Conservation (phyloP, 2,888 invertebrate genomes). For the Drosophila koepferae region DNA sequence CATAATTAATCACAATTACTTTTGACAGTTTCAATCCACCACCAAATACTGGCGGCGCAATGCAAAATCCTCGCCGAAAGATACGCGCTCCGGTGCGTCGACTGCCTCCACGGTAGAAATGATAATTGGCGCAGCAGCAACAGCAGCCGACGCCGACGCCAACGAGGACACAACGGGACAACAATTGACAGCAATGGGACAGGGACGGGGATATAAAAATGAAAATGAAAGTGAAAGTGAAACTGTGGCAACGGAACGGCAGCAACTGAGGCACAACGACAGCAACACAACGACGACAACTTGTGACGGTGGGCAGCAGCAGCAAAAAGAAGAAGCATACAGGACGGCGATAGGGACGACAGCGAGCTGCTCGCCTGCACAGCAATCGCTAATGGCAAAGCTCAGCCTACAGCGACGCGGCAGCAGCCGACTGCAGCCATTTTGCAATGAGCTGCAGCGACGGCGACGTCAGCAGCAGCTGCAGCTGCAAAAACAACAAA, state of each 20-base stretch:
- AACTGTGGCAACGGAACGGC: slow-evolving; percentile 2
- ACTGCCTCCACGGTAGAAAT: slow-evolving; percentile 83
- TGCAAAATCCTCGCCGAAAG: slow-evolving; percentile 81
- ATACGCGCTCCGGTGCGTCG: slow-evolving; percentile 81
- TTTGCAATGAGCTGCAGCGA: slow-evolving; percentile 26
- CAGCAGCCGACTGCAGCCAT: slow-evolving; percentile 29
- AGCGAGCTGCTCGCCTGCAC: slow-evolving; percentile 1
- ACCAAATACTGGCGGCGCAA: slow-evolving; percentile 66
- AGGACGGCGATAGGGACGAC: slow-evolving; percentile 18
- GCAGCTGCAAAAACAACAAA: slow-evolving; percentile 17
- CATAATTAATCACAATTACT: slow-evolving; percentile 9
- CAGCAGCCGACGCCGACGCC: slow-evolving; percentile 2
- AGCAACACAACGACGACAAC: slow-evolving; percentile 10
- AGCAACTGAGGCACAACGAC: slow-evolving; percentile 23
- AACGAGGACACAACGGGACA: slow-evolving; percentile 28
- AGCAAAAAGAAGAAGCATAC: not conserved
- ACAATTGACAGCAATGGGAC: slow-evolving; percentile 37
- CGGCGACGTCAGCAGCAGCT: not conserved
- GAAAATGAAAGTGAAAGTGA: not conserved
- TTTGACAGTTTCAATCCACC: slow-evolving; percentile 80
- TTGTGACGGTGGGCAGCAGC: slow-evolving; percentile 7
- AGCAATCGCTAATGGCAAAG: slow-evolving; percentile 3
- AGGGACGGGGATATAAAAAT: slow-evolving; percentile 8
- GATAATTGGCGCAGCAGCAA: slow-evolving; percentile 41
- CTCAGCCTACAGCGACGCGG: slow-evolving; percentile 18